A percentile compares a stretch with the other conserved stretches of the same genome.
These are phyloP conservation scores for Mus spretus DNA, from an alignment of 2,797 vertebrate species.

Conservation along the genomic window DNA sequence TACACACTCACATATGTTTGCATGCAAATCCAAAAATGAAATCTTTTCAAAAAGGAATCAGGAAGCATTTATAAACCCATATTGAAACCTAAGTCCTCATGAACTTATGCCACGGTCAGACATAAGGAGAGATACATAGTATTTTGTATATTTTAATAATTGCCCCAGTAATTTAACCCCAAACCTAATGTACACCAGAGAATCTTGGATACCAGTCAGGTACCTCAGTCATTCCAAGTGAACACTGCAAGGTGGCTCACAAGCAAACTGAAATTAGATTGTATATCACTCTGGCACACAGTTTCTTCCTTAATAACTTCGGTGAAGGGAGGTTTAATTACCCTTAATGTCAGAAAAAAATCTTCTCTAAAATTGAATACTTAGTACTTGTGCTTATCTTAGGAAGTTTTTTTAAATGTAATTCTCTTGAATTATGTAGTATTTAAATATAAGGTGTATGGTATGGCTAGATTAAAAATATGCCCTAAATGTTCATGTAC, in stretches of 20 bases:
- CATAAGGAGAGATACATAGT: not conserved
- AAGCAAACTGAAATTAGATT: not conserved
- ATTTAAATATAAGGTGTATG: not conserved
- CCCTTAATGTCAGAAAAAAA: not conserved
- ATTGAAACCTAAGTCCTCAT: not conserved
- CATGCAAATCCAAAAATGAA: too few relatives aligned
- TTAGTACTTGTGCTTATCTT: not conserved
- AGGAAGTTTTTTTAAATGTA: not conserved
- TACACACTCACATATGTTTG: too few relatives aligned
- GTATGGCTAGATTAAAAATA: not conserved
- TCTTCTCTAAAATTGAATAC: not conserved
- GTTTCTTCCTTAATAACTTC: not conserved
- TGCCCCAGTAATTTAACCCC: not conserved
- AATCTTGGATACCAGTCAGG: not conserved
- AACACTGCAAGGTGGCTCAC: not conserved
- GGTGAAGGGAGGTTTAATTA: not conserved
- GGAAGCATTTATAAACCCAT: not conserved
- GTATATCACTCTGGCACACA: not conserved
- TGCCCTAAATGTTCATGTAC: not conserved
- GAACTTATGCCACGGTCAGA: not conserved
- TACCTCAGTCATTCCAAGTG: not conserved
- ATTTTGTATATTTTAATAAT: constrained; percentile 25
- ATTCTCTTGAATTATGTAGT: not conserved
- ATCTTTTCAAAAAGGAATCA: not conserved
- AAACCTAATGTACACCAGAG: not conserved